phyloP scores from a whole-genome alignment of 2,888 invertebrate genomes.

The Metellina segmentata region DNA sequence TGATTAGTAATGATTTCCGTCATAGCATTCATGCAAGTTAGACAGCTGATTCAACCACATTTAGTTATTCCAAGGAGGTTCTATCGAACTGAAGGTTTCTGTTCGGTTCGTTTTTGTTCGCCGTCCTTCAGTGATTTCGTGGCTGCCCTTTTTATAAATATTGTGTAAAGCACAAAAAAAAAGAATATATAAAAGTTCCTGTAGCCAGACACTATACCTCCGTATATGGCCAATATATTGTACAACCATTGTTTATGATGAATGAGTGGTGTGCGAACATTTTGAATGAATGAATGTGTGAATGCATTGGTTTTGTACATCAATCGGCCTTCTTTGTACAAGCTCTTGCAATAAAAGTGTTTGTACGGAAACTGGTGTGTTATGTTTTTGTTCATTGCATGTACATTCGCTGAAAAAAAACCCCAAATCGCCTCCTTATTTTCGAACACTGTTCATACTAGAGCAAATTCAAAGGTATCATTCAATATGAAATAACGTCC shows the following conservation, averaged over 20 bases:
- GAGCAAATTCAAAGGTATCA: too few species aligned
- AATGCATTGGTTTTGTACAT: slow-evolving; percentile 76
- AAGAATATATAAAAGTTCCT: slow-evolving; percentile 67
- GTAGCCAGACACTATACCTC: slow-evolving; percentile 77
- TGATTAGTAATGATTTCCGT: background rate
- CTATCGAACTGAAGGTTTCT: background rate
- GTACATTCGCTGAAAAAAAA: too few species aligned
- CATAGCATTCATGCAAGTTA: background rate
- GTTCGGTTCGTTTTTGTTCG: background rate
- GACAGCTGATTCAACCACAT: background rate
- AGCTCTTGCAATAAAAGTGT: slow-evolving; percentile 77
- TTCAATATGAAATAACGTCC: too few species aligned
- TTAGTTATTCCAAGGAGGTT: background rate
- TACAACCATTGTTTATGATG: slow-evolving; percentile 74
- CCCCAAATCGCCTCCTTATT: too few species aligned
- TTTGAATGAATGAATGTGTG: slow-evolving; percentile 63
- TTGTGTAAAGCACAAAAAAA: slow-evolving; percentile 61
- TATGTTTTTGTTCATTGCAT: background rate
- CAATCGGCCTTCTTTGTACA: slow-evolving; percentile 77
- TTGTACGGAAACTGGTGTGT: slow-evolving; percentile 64
- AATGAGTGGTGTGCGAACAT: slow-evolving; percentile 47
- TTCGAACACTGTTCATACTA: too few species aligned
- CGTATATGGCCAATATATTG: slow-evolving; percentile 76
- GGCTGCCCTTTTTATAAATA: slow-evolving; percentile 31
- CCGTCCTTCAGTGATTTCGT: slow-evolving; percentile 8